Conservation (phyloP, 2,888 invertebrate species). For the Tipula unca region DNA sequence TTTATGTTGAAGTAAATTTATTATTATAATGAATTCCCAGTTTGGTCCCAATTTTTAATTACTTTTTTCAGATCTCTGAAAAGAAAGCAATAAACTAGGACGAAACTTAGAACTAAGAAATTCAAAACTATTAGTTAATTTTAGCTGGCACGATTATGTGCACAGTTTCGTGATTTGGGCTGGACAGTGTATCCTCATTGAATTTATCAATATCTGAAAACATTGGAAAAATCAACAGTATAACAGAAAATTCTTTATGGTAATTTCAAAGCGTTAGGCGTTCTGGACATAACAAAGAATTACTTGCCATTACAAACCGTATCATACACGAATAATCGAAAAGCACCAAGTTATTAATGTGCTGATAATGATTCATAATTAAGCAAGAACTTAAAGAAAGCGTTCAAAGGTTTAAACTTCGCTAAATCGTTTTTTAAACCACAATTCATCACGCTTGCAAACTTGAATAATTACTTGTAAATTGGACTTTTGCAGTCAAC, state of each 20-base stretch:
- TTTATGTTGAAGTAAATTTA: neutral
- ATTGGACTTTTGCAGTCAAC: too few relatives aligned
- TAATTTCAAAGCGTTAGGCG: neutral
- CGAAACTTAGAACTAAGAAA: neutral
- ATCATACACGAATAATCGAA: neutral
- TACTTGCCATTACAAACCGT: neutral
- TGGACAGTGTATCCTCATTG: neutral
- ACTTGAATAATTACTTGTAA: neutral
- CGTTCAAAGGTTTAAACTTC: neutral
- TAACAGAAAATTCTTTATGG: neutral
- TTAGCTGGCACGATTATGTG: neutral
- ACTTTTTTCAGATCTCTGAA: neutral
- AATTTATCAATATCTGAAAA: neutral
- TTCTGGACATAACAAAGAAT: too few relatives aligned
- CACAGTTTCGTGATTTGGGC: neutral
- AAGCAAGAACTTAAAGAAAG: neutral
- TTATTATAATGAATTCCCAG: neutral
- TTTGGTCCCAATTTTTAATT: neutral
- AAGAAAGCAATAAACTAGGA: neutral
- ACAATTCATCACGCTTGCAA: neutral
- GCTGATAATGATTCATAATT: neutral
- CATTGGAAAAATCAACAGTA: neutral
- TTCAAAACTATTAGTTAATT: neutral
- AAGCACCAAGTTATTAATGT: neutral
- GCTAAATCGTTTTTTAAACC: neutral